Evolutionary conservation across 2,113 vertebrate species (phyloP).

Genomic region (Apodemus speciosus): DNA sequence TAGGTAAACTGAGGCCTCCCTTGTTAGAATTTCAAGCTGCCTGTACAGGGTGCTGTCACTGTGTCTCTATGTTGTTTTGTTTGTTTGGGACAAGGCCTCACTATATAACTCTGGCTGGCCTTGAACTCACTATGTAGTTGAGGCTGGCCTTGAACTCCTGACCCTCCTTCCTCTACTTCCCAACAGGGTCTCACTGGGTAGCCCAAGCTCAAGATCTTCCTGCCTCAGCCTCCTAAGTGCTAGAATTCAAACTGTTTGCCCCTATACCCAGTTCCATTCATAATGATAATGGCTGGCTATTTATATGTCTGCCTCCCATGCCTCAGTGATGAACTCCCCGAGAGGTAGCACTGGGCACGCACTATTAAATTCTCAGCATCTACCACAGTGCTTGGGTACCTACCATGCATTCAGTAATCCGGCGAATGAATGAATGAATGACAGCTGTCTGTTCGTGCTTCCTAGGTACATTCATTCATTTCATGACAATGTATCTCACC

Average conservation of each 20-base stretch:
- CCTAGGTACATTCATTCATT: slow-evolving; percentile 38
- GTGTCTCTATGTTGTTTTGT: not conserved
- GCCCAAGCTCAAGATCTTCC: not conserved
- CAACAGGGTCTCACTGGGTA: not conserved
- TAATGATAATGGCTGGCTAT: not conserved
- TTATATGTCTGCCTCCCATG: not conserved
- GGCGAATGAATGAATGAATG: not conserved
- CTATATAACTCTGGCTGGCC: not conserved
- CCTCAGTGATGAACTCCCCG: not conserved
- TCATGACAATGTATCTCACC: slow-evolving; percentile 49
- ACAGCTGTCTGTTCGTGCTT: not conserved
- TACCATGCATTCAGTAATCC: not conserved
- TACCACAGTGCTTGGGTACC: not conserved
- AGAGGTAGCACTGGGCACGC: not conserved
- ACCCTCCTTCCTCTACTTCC: not conserved
- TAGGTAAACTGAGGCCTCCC: not conserved
- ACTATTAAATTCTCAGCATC: not conserved
- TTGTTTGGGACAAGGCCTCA: not conserved
- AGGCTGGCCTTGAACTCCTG: not conserved
- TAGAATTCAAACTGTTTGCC: not conserved
- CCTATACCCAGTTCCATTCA: not conserved
- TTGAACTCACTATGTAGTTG: not conserved
- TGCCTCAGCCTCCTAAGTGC: not conserved
- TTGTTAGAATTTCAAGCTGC: not conserved
- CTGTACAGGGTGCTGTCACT: not conserved